Conservation (phyloP, 2,797 vertebrate genomes). For the Simalia tracyae region DNA sequence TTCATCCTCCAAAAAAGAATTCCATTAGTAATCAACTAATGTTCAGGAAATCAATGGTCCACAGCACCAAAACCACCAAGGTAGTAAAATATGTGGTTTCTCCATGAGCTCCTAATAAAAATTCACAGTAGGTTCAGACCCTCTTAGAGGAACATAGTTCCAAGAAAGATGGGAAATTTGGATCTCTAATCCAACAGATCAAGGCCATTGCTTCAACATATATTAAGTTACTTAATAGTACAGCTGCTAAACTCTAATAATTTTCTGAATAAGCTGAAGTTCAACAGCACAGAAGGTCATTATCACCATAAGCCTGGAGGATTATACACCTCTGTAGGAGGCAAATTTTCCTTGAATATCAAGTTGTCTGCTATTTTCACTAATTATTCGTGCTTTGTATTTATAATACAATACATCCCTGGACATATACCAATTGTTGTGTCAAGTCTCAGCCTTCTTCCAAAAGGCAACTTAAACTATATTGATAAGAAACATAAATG, state of each 20-base stretch:
- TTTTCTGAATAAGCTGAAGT: not conserved
- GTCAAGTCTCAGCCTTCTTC: not conserved
- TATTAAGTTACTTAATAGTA: slow-evolving; percentile 45
- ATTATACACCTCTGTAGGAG: not conserved
- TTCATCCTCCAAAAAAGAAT: slow-evolving; percentile 3
- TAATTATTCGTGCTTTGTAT: not conserved
- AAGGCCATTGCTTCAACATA: slow-evolving; percentile 31
- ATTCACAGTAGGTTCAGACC: not conserved
- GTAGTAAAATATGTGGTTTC: not conserved
- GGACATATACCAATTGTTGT: not conserved
- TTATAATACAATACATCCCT: slow-evolving; percentile 6
- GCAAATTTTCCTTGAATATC: not conserved
- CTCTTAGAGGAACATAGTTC: not conserved
- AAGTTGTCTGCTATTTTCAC: not conserved
- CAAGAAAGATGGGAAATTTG: not conserved
- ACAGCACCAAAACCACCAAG: not conserved
- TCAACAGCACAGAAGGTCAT: not conserved
- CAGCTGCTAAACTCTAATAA: slow-evolving; percentile 34
- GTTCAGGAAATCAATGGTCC: not conserved
- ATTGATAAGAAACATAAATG: not conserved
- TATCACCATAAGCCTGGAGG: not conserved
- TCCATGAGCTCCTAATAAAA: slow-evolving; percentile 13
- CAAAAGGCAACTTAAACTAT: not conserved
- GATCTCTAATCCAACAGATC: not conserved
- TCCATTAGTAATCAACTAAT: slow-evolving; percentile 24